Evolutionary conservation across 2,113 vertebrate genomes (phyloP).

Genomic region (Mugil cephalus): DNA sequence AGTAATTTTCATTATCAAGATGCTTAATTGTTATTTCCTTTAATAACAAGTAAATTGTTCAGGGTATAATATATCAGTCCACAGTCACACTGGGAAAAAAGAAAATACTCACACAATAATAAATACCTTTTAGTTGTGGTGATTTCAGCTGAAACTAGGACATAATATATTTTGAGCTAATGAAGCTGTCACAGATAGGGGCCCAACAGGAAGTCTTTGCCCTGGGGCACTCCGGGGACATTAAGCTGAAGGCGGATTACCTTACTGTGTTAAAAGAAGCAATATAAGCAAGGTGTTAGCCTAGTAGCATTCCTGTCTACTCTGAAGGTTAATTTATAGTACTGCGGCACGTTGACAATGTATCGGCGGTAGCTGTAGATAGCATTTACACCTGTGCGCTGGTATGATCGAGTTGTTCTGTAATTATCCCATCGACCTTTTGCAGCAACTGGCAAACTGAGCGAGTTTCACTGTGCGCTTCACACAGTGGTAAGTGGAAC

Average conservation of each 20-base stretch:
- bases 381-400: too few species aligned
- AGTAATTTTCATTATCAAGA: neutral
- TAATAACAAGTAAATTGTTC: neutral
- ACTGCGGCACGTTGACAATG: too few species aligned
- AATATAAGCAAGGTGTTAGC: neutral
- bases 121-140: neutral
- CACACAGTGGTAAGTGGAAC: too few species aligned
- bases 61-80: too few species aligned
- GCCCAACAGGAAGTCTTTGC: neutral
- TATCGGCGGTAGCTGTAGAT: too few species aligned
- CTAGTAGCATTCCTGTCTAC: neutral
- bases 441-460: too few species aligned
- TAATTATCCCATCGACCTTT: too few species aligned
- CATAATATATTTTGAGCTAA: neutral
- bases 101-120: too few species aligned
- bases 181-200: neutral
- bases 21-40: neutral
- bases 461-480: too few species aligned
- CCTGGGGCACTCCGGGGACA: neutral
- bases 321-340: too few species aligned
- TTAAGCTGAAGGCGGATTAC: neutral
- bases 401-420: too few species aligned
- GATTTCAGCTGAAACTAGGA: neutral
- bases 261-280: neutral
- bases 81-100: too few species aligned